Conservation (phyloP, 2,113 vertebrate genomes). For the Excalfactoria chinensis region DNA sequence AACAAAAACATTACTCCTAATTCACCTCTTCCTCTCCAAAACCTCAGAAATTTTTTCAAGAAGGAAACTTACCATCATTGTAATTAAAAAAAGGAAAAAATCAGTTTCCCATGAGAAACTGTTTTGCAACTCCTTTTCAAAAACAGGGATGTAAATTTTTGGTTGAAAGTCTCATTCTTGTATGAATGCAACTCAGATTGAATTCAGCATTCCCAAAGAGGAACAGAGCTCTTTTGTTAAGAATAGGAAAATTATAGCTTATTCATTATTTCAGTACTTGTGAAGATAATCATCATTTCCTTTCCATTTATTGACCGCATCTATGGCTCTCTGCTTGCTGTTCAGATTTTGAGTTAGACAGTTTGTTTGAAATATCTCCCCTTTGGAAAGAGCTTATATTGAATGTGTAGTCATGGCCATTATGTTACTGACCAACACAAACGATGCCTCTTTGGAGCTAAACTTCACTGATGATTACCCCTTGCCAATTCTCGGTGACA, state of each 20-base stretch:
- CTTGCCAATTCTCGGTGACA: not conserved
- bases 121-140: not conserved
- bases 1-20: not conserved
- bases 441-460: not conserved
- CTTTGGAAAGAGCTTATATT: not conserved
- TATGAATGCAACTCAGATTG: not conserved
- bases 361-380: not conserved
- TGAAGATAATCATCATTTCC: not conserved
- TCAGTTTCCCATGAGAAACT: not conserved
- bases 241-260: not conserved
- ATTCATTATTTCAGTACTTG: not conserved
- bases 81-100: not conserved
- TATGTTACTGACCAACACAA: not conserved
- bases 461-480: not conserved
- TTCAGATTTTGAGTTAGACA: not conserved
- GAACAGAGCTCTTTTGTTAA: not conserved
- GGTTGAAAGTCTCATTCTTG: not conserved
- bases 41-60: not conserved
- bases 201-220: not conserved
- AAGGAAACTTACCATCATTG: not conserved
- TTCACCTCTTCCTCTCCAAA: not conserved
- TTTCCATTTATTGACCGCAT: not conserved
- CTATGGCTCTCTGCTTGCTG: not conserved
- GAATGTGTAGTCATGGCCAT: not conserved
- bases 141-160: not conserved